Base-by-base conservation (phyloP, 2,888 invertebrate genomes). In the Pelosia muscerda region DNA sequence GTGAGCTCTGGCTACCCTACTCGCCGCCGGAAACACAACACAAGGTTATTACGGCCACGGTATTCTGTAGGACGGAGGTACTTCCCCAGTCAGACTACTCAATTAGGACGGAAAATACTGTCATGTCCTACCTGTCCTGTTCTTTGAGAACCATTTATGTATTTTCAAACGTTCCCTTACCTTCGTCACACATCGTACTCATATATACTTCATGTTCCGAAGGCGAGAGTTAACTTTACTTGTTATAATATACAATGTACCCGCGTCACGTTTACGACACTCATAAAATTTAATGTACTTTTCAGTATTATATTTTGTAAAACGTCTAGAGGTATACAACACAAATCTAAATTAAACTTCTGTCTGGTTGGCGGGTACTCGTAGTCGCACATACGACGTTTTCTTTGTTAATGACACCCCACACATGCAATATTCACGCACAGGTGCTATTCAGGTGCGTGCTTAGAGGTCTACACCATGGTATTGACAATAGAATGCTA, bases 161-260 rank as follows among this genome's bases (percentile, higher is more conserved):
- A 60, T 4, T 4, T 49, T 26, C 11, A 49, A 49, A 60, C 26
- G 11, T 25, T 42, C 5, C 19, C 19, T 42, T 15, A 49, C n/a
- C 49, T 49, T n/a, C 49, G 9, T 49, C 49, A 49, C 19, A 19
- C 5, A 3, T n/a, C n/a, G 49, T 49, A 49, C 5, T 6, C 19
- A 19, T 49, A 49, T n/a, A 49, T 49, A 49, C 42, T 61, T 61
- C 49, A 5, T 61, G 26, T 61, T 42, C 49, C 61, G 26, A 61
- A 26, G 19, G 61, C n/a, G 25, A 38, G 38, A 38, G 25, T 38
- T 15, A 59, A 2, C 11, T 59, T 23, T 13, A 22, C 31, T 57
- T 57, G 28, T 23, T 15, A 58, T 25, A n/a, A 58, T 22, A 34
- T 8, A 38, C 22, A 25, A 38, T 60, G 38, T 23, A 59, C 25